Conservation (phyloP, 2,113 vertebrate genomes). For the Tricholaema leucomelas region DNA sequence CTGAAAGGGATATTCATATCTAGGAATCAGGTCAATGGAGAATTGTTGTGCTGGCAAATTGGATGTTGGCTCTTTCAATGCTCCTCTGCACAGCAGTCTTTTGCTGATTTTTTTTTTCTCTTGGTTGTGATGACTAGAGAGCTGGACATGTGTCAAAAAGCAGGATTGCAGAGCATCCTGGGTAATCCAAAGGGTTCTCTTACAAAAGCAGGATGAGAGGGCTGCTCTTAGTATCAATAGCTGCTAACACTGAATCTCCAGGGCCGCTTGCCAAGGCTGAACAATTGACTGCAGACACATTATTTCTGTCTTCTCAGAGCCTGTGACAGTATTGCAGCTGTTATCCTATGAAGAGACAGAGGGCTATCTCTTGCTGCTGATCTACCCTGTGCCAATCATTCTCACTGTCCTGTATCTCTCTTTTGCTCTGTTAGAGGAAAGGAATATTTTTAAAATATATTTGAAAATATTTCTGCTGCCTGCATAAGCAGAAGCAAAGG, state of each 20-base stretch:
- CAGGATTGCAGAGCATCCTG: constrained; percentile 37
- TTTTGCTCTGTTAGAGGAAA: neutral
- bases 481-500: neutral
- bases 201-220: constrained; percentile 45
- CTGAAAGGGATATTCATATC: constrained; percentile 65
- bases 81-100: neutral
- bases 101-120: neutral
- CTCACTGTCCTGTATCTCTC: neutral
- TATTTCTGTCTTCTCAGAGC: constrained; percentile 37
- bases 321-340: constrained; percentile 39
- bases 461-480: neutral
- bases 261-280: constrained; percentile 53
- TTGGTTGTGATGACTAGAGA: constrained; percentile 8
- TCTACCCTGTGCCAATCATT: neutral
- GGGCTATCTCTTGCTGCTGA: neutral
- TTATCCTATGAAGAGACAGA: constrained; percentile 38
- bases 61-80: constrained; percentile 40
- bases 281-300: constrained; percentile 44
- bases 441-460: neutral
- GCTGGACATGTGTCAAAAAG: constrained; percentile 23
- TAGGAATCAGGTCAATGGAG: constrained; percentile 56
- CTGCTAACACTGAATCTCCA: constrained; percentile 13
- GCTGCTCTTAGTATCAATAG: constrained; percentile 39
- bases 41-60: constrained; percentile 53
- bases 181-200: constrained; percentile 42